Base-by-base conservation (phyloP, 2,888 invertebrate genomes). In the Archaeoteleia sp. region DNA sequence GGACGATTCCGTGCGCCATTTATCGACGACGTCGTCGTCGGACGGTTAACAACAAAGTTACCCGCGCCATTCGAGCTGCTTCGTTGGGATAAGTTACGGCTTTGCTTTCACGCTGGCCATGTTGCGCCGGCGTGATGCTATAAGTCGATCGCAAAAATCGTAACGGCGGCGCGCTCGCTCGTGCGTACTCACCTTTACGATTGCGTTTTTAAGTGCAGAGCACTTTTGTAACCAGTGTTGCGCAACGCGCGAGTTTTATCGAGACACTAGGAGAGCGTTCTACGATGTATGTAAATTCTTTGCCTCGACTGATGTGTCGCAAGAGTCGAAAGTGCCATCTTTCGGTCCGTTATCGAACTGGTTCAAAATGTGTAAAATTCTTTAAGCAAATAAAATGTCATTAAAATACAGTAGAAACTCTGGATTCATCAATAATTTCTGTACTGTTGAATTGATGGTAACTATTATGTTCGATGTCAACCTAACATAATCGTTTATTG, bases 61-160 rank as follows among this genome's bases (percentile, higher is more conserved):
- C 42, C 48, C 27, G 49, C 37, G 32, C 66, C 54, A 17, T 45
- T 25, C 17, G 45, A 43, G n/a, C 29, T n/a, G 58, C 27, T n/a
- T 49, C 27, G 34, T 34, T 30, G 8, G 23, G 29, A 65, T 66
- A 66, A 66, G 58, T 66, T 66, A 66, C 42, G 66, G 12, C 58
- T 45, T 27, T 20, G 53, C 66, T 54, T 66, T 58, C 58, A 58
- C 25, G 35, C 20, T 23, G 46, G 54, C 35, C 27, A 43, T 46
- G 40, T 46, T 54, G 53, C 45, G 46, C 53, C 48, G 46, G 60
- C 60, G 60, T 53, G 55, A 42, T 10, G 34, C 55, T 37, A 55
- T 55, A 63, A 63, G 43, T 55, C 42, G 65, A 46, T 46, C 58
- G 40, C 53, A 66, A 63, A 63, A 63, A 57, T 57, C 63, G 30